These are phyloP conservation scores for Gambelia wislizenii DNA, from an alignment of 2,797 vertebrate genomes.

Conservation along the genomic window DNA sequence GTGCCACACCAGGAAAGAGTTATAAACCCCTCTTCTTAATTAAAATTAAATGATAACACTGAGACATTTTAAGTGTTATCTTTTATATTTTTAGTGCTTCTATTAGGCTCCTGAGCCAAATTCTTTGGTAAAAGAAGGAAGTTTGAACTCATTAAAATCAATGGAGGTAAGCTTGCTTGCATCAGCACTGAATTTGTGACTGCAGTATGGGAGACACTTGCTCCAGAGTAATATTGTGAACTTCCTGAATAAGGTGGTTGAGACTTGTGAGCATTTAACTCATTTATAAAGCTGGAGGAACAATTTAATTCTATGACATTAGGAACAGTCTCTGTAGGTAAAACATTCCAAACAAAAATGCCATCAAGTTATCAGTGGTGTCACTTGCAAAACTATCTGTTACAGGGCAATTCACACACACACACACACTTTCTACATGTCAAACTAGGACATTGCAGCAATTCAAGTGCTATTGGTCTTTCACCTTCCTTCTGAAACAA, in stretches of 20 bases:
- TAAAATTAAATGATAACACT: constrained; percentile 42
- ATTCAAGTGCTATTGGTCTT: neutral
- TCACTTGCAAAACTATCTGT: neutral
- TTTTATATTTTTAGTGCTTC: constrained; percentile 23
- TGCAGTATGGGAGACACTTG: neutral
- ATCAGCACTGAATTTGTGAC: constrained; percentile 3
- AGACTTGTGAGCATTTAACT: neutral
- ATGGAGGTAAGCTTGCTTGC: neutral
- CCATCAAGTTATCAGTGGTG: neutral
- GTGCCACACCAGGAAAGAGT: neutral
- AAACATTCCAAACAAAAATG: neutral
- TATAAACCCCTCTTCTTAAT: constrained; percentile 36
- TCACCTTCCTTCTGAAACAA: neutral
- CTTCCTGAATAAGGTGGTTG: neutral
- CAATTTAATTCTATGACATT: neutral
- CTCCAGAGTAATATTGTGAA: neutral
- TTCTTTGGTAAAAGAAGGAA: neutral
- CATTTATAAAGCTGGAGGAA: neutral
- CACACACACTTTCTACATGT: neutral
- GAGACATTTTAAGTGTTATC: neutral
- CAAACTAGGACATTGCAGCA: neutral
- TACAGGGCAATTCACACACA: no score
- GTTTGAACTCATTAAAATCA: constrained; percentile 24
- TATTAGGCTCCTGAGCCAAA: constrained; percentile 19
- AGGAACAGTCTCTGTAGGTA: neutral